Conservation (phyloP, 2,113 vertebrate genomes). For the Chauna torquata region DNA sequence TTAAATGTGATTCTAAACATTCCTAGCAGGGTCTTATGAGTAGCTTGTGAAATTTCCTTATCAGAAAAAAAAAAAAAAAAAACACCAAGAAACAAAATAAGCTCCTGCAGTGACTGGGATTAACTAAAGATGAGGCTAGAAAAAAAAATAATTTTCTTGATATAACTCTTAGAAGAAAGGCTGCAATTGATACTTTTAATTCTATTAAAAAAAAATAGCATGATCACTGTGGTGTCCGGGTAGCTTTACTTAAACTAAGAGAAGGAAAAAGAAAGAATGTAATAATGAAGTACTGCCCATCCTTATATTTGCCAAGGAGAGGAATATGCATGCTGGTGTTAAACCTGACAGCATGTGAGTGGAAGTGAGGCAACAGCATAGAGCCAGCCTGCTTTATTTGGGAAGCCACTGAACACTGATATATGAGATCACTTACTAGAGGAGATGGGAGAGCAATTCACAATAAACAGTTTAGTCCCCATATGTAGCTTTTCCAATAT, state of each 20-base stretch:
- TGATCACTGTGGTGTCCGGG: neutral
- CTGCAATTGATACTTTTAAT: neutral
- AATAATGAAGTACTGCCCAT: neutral
- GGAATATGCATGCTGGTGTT: neutral
- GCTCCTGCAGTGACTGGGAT: neutral
- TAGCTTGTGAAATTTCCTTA: slow-evolving; percentile 3
- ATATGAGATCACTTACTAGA: slow-evolving; percentile 42
- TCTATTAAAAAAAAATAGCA: neutral
- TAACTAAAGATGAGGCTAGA: neutral
- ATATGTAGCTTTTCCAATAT: neutral
- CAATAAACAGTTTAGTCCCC: neutral
- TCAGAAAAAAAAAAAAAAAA: neutral
- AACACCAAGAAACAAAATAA: slow-evolving; percentile 39
- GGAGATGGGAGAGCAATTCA: neutral
- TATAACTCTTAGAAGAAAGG: neutral
- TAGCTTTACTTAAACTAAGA: neutral
- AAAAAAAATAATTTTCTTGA: slow-evolving; percentile 33
- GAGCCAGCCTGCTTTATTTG: neutral
- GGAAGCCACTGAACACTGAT: slow-evolving; percentile 18
- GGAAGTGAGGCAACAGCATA: neutral
- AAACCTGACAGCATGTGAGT: slow-evolving; percentile 24
- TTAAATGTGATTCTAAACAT: neutral
- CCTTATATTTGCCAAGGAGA: neutral
- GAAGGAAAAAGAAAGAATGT: neutral
- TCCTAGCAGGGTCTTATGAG: neutral